Percentiles rank a stretch among this genome's conserved stretches.
Evolutionary conservation across 2,797 vertebrate species (phyloP).

Genomic region (Micrastur ruficollis): DNA sequence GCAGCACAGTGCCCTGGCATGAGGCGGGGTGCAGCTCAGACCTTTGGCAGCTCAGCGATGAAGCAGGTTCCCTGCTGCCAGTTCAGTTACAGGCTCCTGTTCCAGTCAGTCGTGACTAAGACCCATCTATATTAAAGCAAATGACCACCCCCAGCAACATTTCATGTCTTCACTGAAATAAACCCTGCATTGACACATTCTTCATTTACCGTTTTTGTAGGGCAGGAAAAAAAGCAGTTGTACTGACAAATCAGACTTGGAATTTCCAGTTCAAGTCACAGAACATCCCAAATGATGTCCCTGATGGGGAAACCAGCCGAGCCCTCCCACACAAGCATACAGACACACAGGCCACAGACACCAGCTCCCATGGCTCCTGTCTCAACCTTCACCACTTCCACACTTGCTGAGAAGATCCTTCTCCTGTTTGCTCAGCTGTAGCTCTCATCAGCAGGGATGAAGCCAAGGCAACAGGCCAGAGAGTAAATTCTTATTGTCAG

Average conservation of each 20-base stretch:
- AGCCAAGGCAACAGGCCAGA: background rate
- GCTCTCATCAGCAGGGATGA: background rate
- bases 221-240: background rate
- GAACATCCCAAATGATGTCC: background rate
- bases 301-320: background rate
- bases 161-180: background rate
- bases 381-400: background rate
- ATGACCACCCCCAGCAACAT: background rate
- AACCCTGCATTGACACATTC: background rate
- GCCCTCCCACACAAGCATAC: rapidly evolving
- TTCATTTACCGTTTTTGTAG: background rate
- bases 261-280: background rate
- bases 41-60: background rate
- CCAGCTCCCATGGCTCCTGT: background rate
- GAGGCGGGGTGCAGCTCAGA: background rate
- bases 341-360: rapidly evolving
- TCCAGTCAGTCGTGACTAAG: background rate
- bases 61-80: background rate
- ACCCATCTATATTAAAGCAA: background rate
- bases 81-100: background rate
- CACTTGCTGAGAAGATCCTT: background rate
- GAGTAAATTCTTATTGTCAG: background rate
- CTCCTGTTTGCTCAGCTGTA: background rate
- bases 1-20: background rate
- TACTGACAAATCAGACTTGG: background rate